Evolutionary conservation across 2,113 vertebrate genomes (phyloP), one percentile per base, ranked within the genome.

Genomic region (Oriolus oriolus): DNA sequence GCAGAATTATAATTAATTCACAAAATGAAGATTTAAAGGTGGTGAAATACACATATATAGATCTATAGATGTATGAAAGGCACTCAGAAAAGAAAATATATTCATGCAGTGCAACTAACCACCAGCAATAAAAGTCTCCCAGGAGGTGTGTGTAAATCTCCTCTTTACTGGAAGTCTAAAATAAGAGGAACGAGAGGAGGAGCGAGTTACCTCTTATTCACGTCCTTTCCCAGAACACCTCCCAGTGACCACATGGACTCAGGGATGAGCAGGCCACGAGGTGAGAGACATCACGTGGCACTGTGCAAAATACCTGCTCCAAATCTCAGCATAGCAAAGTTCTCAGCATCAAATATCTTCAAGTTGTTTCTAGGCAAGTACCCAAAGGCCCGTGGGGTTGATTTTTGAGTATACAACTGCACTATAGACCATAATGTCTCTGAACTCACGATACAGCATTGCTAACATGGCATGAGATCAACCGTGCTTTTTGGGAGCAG

Each of bases 131-230:
- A 83, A 91, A 86, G 50, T 83, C 77, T 89, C 87, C 44, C 70
- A 94, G 89, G 81, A 79, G 24, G 28, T 17, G n/a, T 66, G 52
- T 66, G 66, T 87, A 95, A 91, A 95, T 96, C 82, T 91, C 26
- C 28, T 92, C 41, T 42, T 94, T 93, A 90, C 84, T 91, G 93
- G 59, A 97, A 96, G 39, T 49, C 82, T 94, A 53, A 93, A 93
- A 76, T 49, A 76, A 79, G 66, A 61, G 21, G 82, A 47, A 47
- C 33, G 74, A 39, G 16, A 68, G 8, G 19, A 35, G 30, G 24
- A 74, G 27, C 7, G 16, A 47, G 20, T 42, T 87, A 37, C 14
- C 15, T 93, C 61, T 57, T n/a, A 79, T 71, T 54, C 47, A 50
- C 0, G 0, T 6, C 41, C 41, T 83, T 85, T 95, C 78, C 85